Base-by-base conservation (phyloP, 1,140 invertebrate species). In the Panulirus ornatus region DNA sequence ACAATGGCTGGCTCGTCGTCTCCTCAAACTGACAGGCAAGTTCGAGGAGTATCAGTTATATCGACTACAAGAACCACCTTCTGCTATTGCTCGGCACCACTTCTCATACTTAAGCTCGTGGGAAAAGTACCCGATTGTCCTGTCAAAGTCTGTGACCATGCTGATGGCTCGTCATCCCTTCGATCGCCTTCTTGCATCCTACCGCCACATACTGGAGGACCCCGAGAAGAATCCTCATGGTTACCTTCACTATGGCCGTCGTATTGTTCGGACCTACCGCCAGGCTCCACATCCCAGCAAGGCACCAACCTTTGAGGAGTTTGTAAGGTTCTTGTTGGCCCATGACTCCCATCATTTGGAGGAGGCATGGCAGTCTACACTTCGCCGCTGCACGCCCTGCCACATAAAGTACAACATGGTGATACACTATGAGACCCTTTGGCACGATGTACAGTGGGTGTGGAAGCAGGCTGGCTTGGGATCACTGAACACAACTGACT, bases 381-480 rank as follows among this genome's bases (percentile, higher is more conserved):
- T 75, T 16, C 85, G 87, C 16, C 87, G 79, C 47, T 91, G 91
- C 83, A 91, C 91, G 27, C 91, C 91, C 6, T 91, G 91, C 79
- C 86, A 88, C 47, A 91, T 91, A 34, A 51, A 75, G 0, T 91
- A 89, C 73, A 91, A 89, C 54, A 70, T 85, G 44, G 75, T 91
- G 11, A 81, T 44, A 6, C 87, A 91, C 42, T 91, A 81, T 44
- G 91, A 91, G 51, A 91, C 91, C 1, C 73, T 91, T 5, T 91
- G 91, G 91, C 38, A 91, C 38, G 91, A 91, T 30, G 82, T 81
- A n/a, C 82, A 79, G 47, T 85, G 88, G 76, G 82, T 73, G 11
- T 91, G 91, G 91, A 89, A 89, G 70, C 63, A 40, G 54, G 91
- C 91, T 8, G 71, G 84, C 2, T 30, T 91, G 0, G 84, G 47